Evolutionary conservation across 30 jellyfish, hydroid and myxozoan genomes (phyloP), one percentile per base, ranked within the genome.

Genomic region (Turritopsis rubra): DNA sequence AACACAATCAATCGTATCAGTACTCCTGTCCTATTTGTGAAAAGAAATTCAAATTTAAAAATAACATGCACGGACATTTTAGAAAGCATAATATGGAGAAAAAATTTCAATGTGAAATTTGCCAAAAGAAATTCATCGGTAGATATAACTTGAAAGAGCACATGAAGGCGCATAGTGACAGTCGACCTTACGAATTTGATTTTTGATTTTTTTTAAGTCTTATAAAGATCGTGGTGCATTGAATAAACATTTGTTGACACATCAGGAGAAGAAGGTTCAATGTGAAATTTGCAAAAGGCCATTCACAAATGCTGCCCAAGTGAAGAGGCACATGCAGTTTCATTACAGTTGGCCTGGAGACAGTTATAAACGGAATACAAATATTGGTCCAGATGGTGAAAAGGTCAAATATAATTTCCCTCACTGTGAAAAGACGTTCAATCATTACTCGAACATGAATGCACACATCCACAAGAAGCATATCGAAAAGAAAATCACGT

Each of bases 331-430:
- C 88, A 81, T 81, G 88, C 88, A 66, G 25, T 81, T 81, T 23
- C 88, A 81, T 66, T 81, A 53, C 28, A 81, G 88, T 70, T 81
- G 88, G 88, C 88, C 88, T 81, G 88, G 88, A 28, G 88, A 81
- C 65, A 53, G 85, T 25, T 81, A 52, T 30, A 81, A 81, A 54
- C 85, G 85, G 72, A 81, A 81, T 54, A 53, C 85, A 1, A 54
- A 81, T 27, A 81, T 25, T 21, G 85, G 66, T 21, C 77, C 77
- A 68, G 83, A 75, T 75, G 83, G 83, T 9, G 79, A 52, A 22
- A 79, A 30, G 80, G 52, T 29, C 8, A 74, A 29, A 16, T 81
- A 53, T 30, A 54, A 81, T 13, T 81, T 87, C 54, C 52, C 65
- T 22, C 28, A 53, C 54, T 81, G 88, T 70, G 88, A 81, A n/a